Conservation (phyloP, 2,888 invertebrate species). For the Sycophila texana region DNA sequence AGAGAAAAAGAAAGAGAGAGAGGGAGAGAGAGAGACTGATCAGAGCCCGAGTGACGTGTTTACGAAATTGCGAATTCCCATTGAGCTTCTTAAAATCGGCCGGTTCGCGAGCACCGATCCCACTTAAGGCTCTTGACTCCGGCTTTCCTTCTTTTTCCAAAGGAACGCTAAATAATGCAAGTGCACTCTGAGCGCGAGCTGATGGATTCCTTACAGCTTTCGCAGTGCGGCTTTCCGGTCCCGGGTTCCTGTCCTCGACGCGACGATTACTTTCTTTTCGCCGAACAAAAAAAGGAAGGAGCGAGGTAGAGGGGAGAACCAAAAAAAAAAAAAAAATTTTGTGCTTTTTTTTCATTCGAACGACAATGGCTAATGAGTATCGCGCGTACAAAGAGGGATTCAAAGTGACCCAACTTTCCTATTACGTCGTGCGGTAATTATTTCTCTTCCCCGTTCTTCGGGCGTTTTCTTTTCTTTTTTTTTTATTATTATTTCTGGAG, state of each 20-base stretch:
- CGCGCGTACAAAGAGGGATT: slow-evolving; percentile 49
- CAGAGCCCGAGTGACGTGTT: slow-evolving; percentile 31
- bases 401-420: slow-evolving; percentile 57
- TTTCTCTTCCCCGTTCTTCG: slow-evolving; percentile 31
- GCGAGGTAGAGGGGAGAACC: neutral
- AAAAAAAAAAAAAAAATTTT: neutral
- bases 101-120: neutral
- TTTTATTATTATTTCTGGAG: slow-evolving; percentile 50
- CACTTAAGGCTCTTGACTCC: neutral
- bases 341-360: slow-evolving; percentile 28
- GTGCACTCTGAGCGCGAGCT: neutral
- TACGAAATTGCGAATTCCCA: slow-evolving; percentile 47
- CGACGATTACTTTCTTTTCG: slow-evolving; percentile 24
- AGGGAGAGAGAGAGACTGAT: slow-evolving; percentile 18
- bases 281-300: slow-evolving; percentile 21
- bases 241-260: neutral
- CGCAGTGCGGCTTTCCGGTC: neutral
- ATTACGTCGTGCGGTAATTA: slow-evolving; percentile 52
- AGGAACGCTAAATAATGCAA: neutral
- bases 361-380: slow-evolving; percentile 57
- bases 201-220: slow-evolving; percentile 13
- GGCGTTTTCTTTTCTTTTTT: slow-evolving; percentile 21
- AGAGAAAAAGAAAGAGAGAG: neutral
- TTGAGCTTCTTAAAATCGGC: slow-evolving; percentile 13
- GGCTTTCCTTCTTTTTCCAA: neutral